A percentile compares a stretch with the other conserved stretches of the same genome.
phyloP scores from a whole-genome alignment of 2,113 vertebrate species.

The Sapajus apella region DNA sequence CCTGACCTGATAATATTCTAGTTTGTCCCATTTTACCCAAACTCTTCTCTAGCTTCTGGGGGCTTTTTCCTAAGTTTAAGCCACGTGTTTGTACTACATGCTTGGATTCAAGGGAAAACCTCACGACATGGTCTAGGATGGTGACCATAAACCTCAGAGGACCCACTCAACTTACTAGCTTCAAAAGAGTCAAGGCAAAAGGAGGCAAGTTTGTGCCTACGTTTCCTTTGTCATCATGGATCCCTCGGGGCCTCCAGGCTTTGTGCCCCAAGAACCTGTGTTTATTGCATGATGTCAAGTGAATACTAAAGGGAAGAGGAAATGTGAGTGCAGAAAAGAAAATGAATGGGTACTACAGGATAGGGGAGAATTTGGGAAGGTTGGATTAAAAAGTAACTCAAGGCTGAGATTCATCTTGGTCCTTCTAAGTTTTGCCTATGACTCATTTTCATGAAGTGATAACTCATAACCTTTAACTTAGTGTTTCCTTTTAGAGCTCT shows the following conservation, averaged over 20 bases:
- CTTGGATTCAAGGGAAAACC: not conserved
- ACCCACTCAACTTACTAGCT: not conserved
- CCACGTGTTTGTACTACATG: not conserved
- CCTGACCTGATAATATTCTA: not conserved
- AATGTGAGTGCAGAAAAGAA: not conserved
- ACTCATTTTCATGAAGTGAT: slow-evolving; percentile 39
- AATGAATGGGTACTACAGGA: not conserved
- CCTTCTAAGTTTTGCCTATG: not conserved
- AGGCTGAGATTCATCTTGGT: slow-evolving; percentile 1
- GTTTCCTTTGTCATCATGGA: not conserved
- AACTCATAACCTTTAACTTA: slow-evolving; percentile 23
- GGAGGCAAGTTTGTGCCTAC: not conserved
- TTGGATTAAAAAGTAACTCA: slow-evolving; percentile 39
- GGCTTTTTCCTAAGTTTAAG: not conserved
- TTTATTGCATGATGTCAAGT: not conserved
- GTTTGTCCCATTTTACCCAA: not conserved
- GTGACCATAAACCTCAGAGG: not conserved
- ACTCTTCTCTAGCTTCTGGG: not conserved
- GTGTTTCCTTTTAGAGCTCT: slow-evolving; percentile 6
- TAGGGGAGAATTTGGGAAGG: not conserved
- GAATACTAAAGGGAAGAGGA: not conserved
- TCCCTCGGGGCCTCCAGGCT: not conserved
- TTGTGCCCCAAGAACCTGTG: not conserved
- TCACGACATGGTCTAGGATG: not conserved
- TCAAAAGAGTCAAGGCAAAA: not conserved